Conservation (phyloP, 1,140 invertebrate species). For the Coptotermes formosanus region DNA sequence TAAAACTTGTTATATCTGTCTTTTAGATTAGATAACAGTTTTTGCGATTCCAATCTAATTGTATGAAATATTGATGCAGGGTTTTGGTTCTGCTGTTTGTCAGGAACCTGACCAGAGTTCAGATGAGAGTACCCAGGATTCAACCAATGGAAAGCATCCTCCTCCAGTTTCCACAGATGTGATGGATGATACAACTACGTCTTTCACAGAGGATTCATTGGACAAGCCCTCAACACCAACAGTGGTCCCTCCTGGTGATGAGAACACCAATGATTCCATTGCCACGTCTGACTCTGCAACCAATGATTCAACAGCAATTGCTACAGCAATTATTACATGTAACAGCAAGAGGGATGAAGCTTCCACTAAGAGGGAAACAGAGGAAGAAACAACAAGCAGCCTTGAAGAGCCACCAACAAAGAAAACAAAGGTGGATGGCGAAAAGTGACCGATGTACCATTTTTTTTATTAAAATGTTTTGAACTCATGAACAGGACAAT, state of each 20-base stretch:
- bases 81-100: too few relatives aligned
- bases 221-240: conserved; percentile 55
- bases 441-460: conserved; percentile 45
- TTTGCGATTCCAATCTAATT: too few relatives aligned
- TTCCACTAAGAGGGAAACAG: conserved; percentile 43
- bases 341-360: conserved; percentile 39
- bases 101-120: conserved; percentile 43
- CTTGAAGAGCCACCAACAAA: conserved; percentile 43
- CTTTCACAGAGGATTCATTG: conserved; percentile 69
- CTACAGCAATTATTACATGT: neutral
- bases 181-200: conserved; percentile 61
- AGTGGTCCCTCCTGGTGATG: conserved; percentile 28
- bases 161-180: conserved; percentile 51
- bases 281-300: conserved; percentile 38
- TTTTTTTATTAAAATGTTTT: conserved; percentile 31
- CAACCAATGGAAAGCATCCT: conserved; percentile 45
- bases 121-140: conserved; percentile 59
- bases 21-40: too few relatives aligned
- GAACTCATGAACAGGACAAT: conserved; percentile 21
- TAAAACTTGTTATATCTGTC: too few relatives aligned
- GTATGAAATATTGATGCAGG: too few relatives aligned
- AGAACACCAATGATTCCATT: conserved; percentile 38
- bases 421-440: conserved; percentile 45
- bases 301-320: conserved; percentile 33
- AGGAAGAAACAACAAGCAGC: conserved; percentile 42